Evolutionary conservation across 2,797 vertebrate species (phyloP).

Genomic region (Lutjanus argentimaculatus): DNA sequence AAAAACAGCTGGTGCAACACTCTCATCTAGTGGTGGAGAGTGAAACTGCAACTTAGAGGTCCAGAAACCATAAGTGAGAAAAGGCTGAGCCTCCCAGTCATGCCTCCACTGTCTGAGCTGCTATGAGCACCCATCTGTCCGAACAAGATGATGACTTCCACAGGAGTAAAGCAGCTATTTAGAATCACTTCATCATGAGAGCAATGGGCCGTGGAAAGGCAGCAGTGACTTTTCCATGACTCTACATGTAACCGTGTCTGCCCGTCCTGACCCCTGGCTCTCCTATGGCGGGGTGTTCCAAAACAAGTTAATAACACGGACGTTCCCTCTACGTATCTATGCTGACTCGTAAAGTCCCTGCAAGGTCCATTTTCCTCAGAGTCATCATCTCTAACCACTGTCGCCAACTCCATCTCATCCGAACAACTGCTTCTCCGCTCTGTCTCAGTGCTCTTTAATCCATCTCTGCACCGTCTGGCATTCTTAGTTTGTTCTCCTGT

Average conservation of each 20-base stretch:
- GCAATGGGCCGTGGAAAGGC: constrained; percentile 58
- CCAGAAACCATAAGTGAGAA: constrained; percentile 29
- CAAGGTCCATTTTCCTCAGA: constrained; percentile 61
- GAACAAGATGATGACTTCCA: constrained; percentile 73
- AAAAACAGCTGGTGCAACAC: constrained; percentile 69
- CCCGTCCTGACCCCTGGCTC: constrained; percentile 62
- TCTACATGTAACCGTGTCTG: constrained; percentile 52
- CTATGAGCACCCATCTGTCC: constrained; percentile 40
- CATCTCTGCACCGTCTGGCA: constrained; percentile 31
- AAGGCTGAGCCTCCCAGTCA: constrained; percentile 33
- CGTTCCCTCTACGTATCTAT: constrained; percentile 57
- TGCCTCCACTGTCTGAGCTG: constrained; percentile 47
- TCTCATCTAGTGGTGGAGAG: constrained; percentile 76
- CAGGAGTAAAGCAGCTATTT: constrained; percentile 66
- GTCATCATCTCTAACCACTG: constrained; percentile 66
- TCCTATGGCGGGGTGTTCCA: constrained; percentile 55
- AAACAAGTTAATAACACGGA: constrained; percentile 69
- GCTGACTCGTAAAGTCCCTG: constrained; percentile 60
- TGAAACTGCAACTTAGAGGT: constrained; percentile 39
- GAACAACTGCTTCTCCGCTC: constrained; percentile 51
- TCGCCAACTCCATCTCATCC: constrained; percentile 53
- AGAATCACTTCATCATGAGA: constrained; percentile 71
- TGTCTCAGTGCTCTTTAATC: constrained; percentile 36
- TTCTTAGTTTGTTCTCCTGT: constrained; percentile 5
- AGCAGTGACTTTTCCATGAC: constrained; percentile 72